Percentiles rank a stretch among this genome's conserved stretches.
Conservation (phyloP, 2,113 vertebrate genomes). For the Callionymus lyra region DNA sequence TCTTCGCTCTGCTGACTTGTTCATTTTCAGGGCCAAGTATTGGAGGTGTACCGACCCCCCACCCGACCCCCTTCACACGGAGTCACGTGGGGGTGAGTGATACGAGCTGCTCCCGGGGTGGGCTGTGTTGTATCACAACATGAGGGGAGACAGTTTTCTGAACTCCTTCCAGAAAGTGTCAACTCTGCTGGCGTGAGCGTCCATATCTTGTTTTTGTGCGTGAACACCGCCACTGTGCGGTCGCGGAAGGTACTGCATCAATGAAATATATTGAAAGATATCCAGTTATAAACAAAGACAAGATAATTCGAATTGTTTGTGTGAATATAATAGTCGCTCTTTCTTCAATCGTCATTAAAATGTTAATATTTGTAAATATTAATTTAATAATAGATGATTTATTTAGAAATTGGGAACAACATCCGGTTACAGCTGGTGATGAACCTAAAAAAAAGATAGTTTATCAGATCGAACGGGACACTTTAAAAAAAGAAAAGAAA, state of each 20-base stretch:
- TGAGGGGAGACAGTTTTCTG: constrained; percentile 52
- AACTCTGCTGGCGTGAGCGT: constrained; percentile 34
- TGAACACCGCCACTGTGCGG: constrained; percentile 56
- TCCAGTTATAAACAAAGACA: no score
- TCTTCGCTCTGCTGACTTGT: constrained; percentile 47
- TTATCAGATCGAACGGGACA: no score
- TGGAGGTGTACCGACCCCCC: constrained; percentile 10
- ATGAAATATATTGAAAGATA: no score
- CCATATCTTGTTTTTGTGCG: constrained; percentile 6
- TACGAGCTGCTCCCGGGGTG: constrained; percentile 24
- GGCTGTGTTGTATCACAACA: constrained; percentile 27
- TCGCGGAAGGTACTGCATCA: not conserved
- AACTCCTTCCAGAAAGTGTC: constrained; percentile 36
- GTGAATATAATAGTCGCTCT: no score
- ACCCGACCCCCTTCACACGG: not conserved
- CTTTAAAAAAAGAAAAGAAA: no score
- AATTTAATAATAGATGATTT: no score
- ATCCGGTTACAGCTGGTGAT: no score
- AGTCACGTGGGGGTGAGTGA: constrained; percentile 32
- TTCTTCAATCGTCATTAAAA: no score
- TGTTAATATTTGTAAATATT: no score
- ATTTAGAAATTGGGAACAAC: no score
- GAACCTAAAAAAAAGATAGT: no score
- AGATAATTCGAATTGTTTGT: no score
- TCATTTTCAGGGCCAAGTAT: constrained; percentile 42